Evolutionary conservation across 2,797 vertebrate genomes (phyloP).

Genomic region (Loriculus beryllinus): DNA sequence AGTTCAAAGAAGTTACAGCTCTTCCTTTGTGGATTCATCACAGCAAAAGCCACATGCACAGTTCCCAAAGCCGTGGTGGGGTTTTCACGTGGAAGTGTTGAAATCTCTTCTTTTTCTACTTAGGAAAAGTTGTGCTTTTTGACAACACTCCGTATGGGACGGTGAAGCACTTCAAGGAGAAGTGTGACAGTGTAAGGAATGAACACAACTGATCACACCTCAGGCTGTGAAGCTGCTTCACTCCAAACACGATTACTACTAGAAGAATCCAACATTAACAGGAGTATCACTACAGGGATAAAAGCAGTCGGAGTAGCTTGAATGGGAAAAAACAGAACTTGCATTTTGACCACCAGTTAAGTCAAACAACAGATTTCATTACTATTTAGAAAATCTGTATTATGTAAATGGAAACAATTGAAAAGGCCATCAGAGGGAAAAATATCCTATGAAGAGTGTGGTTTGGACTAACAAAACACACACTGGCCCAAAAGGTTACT

Average conservation of each 20-base stretch:
- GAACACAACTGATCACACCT: constrained; percentile 18
- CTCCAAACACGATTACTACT: constrained; percentile 12
- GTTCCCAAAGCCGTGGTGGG: constrained; percentile 25
- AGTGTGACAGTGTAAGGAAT: not conserved
- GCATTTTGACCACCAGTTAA: not conserved
- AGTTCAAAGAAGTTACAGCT: constrained; percentile 43
- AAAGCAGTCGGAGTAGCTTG: not conserved
- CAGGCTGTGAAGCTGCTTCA: not conserved
- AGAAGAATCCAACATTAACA: constrained; percentile 4
- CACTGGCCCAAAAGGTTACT: not conserved
- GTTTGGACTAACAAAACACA: not conserved
- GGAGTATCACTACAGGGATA: not conserved
- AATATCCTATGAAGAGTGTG: not conserved
- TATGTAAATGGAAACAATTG: rapidly evolving
- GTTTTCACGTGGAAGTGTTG: not conserved
- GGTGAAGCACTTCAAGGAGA: constrained; percentile 5
- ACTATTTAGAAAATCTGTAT: not conserved
- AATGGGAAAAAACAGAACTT: not conserved
- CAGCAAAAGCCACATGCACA: not conserved
- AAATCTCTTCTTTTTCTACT: not conserved
- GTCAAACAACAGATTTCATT: not conserved
- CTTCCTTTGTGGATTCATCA: not conserved
- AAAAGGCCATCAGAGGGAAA: not conserved
- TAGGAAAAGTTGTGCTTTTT: not conserved
- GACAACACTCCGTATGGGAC: constrained; percentile 6